Base-by-base conservation (phyloP, 2,888 invertebrate genomes). In the Watsonalla cultraria region DNA sequence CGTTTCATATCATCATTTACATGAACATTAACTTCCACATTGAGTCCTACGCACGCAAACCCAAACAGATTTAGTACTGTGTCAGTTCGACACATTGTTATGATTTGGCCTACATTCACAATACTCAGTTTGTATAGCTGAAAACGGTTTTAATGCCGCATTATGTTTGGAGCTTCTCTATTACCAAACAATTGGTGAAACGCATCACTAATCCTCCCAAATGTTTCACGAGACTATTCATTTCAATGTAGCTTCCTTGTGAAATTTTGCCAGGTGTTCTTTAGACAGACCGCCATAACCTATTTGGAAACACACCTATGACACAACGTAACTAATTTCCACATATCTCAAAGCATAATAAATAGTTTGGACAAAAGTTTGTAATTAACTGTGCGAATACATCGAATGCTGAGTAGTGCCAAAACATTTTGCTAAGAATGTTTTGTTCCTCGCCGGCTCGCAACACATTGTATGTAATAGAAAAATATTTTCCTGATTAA, bases 41-140 rank as follows among this genome's bases (percentile, higher is more conserved):
- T 57, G 54, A 56, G 60, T 65, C 51, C 52, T 51, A 65, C 66
- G 55, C 56, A 56, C 63, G 54, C 46, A 50, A 51, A 50, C 42
- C 42, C 11, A 42, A 42, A 11, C 42, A 42, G 42, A 42, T 42
- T 42, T 1, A 45, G 51, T 51, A 52, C 55, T 59, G 64, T 68
- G 60, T 64, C 62, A 71, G 67, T 66, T 61, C 57, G 64, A 68
- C 66, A 66, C 64, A 65, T 73, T 70, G 66, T 69, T 68, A 62
- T 73, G 68, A 72, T 78, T 72, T 67, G 66, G 64, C 67, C 70
- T 65, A 75, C 64, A 68, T 76, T 71, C 68, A 62, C 61, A 66
- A 68, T 70, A 60, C 70, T 70, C 58, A 60, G 62, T 70, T 69
- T 57, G 45, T 45, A 13, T 56, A 58, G 49, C 60, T 57, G 51